phyloP scores from a whole-genome alignment of 2,888 invertebrate species.

The Drosophila melanosoma region DNA sequence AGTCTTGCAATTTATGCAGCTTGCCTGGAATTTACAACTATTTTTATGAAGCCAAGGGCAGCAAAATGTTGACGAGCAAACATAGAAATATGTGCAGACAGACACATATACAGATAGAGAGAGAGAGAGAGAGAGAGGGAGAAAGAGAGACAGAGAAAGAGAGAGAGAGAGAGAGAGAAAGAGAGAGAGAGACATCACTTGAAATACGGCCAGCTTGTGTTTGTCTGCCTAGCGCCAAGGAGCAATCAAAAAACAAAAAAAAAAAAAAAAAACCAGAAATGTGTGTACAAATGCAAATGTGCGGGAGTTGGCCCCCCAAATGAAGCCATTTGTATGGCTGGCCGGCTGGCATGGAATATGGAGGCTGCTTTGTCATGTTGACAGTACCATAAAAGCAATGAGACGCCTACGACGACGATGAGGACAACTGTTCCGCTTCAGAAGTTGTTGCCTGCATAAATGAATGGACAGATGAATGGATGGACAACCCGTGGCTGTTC shows the following conservation, averaged over 20 bases:
- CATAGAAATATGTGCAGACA: constrained; percentile 41
- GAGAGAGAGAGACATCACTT: neutral
- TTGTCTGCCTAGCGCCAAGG: constrained; percentile 44
- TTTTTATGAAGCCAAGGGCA: constrained; percentile 77
- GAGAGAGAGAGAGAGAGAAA: neutral
- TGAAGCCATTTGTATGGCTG: constrained; percentile 76
- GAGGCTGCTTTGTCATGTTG: constrained; percentile 54
- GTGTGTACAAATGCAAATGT: constrained; percentile 71
- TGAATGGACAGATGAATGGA: neutral
- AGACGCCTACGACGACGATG: constrained; percentile 38
- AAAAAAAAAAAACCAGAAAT: no score
- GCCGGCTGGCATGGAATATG: constrained; percentile 24
- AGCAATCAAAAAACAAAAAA: constrained; percentile 52
- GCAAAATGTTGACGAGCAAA: constrained; percentile 54
- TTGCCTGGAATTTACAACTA: constrained; percentile 75
- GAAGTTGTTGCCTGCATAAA: constrained; percentile 4
- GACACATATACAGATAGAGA: neutral
- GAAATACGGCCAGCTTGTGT: constrained; percentile 10
- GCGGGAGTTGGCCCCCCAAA: constrained; percentile 46
- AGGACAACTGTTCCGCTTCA: constrained; percentile 10
- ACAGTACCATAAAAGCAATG: constrained; percentile 62
- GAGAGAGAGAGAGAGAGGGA: neutral
- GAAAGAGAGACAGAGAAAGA: neutral
- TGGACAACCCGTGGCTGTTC: constrained; percentile 29
- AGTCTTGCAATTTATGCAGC: constrained; percentile 69